Base-by-base conservation (phyloP, 2,113 vertebrate species). In the Oxygymnocypris stewartii region DNA sequence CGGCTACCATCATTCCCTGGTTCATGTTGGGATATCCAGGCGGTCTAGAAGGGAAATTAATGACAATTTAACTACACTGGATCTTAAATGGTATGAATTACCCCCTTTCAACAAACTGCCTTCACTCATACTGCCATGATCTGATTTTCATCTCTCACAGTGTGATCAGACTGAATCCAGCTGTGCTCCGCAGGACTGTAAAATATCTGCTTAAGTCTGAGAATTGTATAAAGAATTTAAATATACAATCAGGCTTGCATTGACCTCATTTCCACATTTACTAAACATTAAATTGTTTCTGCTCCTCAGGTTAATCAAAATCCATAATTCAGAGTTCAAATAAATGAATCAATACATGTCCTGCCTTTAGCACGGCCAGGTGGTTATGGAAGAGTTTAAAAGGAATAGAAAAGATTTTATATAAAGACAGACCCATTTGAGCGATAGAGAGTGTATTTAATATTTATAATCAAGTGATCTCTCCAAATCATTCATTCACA, bases 1-100 rank as follows among this genome's bases (percentile, higher is more conserved):
- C 97, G 88, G 96, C 93, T 94, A 95, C 97, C 96, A 99, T 98
- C 96, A 99, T 98, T 78, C 96, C 96, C 87, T 97, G 97, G 37
- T 96, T 95, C 96, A 99, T 97, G 93, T 95, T 97, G 40, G 97
- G 97, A 86, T 99, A 99, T 79, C 97, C 96, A 80, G 97, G 96
- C 85, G 97, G 97, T 92, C 98, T 99, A 61, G 73, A 49, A 86
- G 31, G 42, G 23, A 13, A 87, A 40, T 20, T 4, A 28, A 57
- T 47, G 1, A 57, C 2, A 3, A 25, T 75, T 59, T 13, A 40
- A 79, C 28, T 20, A 28, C 59, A 25, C 42, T 40, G n/a, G 25
- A 5, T 57, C 9, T 54, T 23, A 76, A n/a, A 49, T 20, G 31
- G 12, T 35, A 10, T 35, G 18, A 73, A 74, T 59, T 12, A 49